These are phyloP conservation scores for Timema cristinae DNA, from an alignment of 2,888 invertebrate genomes.

Conservation along the genomic window DNA sequence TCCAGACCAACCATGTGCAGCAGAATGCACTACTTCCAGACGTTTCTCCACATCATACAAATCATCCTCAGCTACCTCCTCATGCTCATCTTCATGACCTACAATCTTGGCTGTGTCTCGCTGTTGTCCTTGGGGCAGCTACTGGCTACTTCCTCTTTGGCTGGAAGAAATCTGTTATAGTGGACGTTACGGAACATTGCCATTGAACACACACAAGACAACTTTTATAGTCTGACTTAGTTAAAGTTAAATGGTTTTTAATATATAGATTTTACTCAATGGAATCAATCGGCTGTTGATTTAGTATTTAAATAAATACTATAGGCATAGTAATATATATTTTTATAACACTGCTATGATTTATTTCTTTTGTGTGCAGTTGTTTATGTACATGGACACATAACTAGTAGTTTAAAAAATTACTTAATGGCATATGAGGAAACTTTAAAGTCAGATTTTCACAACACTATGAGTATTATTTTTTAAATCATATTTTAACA, in stretches of 20 bases:
- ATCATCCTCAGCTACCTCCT: conserved; percentile 88
- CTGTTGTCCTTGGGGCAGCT: conserved; percentile 84
- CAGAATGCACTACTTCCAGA: conserved; percentile 78
- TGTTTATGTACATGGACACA: too few species aligned
- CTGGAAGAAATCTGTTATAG: conserved; percentile 90
- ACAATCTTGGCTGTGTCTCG: conserved; percentile 92
- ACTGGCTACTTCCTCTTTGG: conserved; percentile 93
- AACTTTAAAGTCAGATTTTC: too few species aligned
- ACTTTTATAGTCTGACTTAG: conserved; percentile 9
- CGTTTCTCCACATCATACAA: conserved; percentile 82
- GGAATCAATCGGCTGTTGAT: too few species aligned
- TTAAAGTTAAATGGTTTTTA: neutral
- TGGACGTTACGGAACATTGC: conserved; percentile 94
- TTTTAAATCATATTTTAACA: too few species aligned
- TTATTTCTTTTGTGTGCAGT: too few species aligned
- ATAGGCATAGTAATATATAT: too few species aligned
- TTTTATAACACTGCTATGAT: too few species aligned
- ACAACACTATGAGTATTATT: too few species aligned
- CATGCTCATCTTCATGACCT: conserved; percentile 97
- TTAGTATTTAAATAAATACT: neutral
- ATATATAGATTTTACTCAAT: neutral
- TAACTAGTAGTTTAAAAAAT: too few species aligned
- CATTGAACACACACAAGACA: conserved; percentile 56
- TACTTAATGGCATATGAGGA: too few species aligned
- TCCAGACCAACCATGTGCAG: conserved; percentile 81